Evolutionary conservation across 2,797 vertebrate genomes (phyloP).

Genomic region (Carapus acus): DNA sequence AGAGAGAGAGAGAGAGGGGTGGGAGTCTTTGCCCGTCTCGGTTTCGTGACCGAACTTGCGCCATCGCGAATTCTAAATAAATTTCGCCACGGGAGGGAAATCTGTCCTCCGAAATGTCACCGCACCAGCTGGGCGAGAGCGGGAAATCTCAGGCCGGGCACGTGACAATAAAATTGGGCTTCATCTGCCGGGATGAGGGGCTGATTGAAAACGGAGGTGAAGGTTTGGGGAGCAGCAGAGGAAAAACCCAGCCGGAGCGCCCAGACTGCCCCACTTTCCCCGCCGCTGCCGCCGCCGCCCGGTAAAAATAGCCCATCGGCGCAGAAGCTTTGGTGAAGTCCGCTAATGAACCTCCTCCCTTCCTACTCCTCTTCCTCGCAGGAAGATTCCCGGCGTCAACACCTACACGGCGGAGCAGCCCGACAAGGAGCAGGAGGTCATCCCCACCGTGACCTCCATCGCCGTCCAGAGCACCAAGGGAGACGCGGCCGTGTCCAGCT

Average conservation of each 20-base stretch:
- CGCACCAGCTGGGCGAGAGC: slow-evolving; percentile 44
- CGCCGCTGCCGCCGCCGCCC: slow-evolving; percentile 47
- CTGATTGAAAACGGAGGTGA: slow-evolving; percentile 70
- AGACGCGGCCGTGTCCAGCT: slow-evolving; percentile 54
- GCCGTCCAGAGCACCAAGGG: slow-evolving; percentile 60
- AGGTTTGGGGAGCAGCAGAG: slow-evolving; percentile 65
- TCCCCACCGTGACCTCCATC: slow-evolving; percentile 67
- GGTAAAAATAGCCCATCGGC: slow-evolving; percentile 69
- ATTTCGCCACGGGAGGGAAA: slow-evolving; percentile 38
- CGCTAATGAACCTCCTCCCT: slow-evolving; percentile 34
- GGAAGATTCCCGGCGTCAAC: slow-evolving; percentile 68
- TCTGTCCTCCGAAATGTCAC: slow-evolving; percentile 40
- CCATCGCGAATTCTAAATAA: slow-evolving; percentile 32
- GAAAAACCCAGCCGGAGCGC: slow-evolving; percentile 55
- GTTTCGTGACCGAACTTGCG: slow-evolving; percentile 39
- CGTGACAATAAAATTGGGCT: slow-evolving; percentile 58
- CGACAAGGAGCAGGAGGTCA: slow-evolving; percentile 73
- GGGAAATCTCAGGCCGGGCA: slow-evolving; percentile 59
- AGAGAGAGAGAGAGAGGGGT: background rate
- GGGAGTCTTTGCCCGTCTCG: too few relatives aligned
- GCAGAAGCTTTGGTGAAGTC: slow-evolving; percentile 55
- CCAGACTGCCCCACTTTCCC: slow-evolving; percentile 57
- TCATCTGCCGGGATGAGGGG: slow-evolving; percentile 65
- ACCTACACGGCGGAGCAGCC: slow-evolving; percentile 66
- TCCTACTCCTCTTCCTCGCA: slow-evolving; percentile 32